These are phyloP conservation scores for Toxotes chatareus DNA, from an alignment of 2,113 vertebrate genomes.

Conservation along the genomic window DNA sequence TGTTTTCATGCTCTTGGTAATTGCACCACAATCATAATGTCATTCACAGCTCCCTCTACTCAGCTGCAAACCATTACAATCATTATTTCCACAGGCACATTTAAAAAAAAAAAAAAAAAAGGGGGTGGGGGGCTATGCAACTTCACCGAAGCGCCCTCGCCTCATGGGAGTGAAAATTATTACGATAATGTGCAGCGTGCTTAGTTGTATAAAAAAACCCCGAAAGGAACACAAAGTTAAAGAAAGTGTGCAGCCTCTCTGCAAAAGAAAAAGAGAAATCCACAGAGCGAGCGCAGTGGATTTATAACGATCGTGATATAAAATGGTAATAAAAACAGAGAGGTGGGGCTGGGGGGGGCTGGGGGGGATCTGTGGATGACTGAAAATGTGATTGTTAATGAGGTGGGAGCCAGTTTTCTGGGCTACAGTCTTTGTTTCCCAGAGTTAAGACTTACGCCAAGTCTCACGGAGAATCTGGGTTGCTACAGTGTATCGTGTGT, in stretches of 20 bases:
- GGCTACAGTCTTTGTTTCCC: slow-evolving; percentile 77
- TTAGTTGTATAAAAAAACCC: slow-evolving; percentile 54
- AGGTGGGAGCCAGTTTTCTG: slow-evolving; percentile 78
- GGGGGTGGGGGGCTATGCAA: slow-evolving; percentile 58
- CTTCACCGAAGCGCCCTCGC: slow-evolving; percentile 65
- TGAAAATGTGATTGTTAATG: slow-evolving; percentile 78
- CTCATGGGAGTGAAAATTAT: slow-evolving; percentile 79
- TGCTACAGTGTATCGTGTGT: slow-evolving; percentile 75
- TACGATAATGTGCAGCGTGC: slow-evolving; percentile 70
- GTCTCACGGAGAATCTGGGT: slow-evolving; percentile 79
- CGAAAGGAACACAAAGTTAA: slow-evolving; percentile 40
- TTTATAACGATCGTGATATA: slow-evolving; percentile 71
- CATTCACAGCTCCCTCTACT: slow-evolving; percentile 84
- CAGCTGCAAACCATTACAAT: slow-evolving; percentile 87
- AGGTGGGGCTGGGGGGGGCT: slow-evolving; percentile 18
- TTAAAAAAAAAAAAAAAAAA: slow-evolving; percentile 58
- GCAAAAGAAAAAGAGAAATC: slow-evolving; percentile 27
- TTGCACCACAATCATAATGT: slow-evolving; percentile 86
- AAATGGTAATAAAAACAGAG: slow-evolving; percentile 70
- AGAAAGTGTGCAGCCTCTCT: slow-evolving; percentile 38
- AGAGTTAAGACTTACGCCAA: slow-evolving; percentile 72
- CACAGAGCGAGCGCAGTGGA: slow-evolving; percentile 51
- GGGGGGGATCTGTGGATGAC: slow-evolving; percentile 43
- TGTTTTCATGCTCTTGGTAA: slow-evolving; percentile 83
- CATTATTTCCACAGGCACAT: slow-evolving; percentile 86